Conservation (phyloP, 2,113 vertebrate genomes). For the Sclerurus mexicanus region DNA sequence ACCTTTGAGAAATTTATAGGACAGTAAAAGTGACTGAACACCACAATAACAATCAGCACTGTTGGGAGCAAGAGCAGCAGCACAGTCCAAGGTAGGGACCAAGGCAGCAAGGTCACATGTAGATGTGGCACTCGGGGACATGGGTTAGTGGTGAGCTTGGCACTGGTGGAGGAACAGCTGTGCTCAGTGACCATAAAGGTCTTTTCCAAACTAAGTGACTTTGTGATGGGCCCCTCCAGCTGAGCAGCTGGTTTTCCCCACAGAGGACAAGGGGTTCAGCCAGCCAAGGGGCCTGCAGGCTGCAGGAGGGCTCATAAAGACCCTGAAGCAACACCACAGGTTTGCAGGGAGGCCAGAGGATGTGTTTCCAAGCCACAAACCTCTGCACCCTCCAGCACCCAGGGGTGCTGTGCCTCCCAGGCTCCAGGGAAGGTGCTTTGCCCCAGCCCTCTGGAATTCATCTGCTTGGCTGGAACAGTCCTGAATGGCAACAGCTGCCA, state of each 20-base stretch:
- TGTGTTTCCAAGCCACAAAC: accelerated
- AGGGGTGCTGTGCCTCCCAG: neutral
- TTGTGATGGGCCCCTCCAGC: neutral
- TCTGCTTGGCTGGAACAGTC: neutral
- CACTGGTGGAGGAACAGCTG: neutral
- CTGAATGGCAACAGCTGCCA: neutral
- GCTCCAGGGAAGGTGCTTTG: neutral
- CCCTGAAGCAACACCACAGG: neutral
- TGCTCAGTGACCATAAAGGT: neutral
- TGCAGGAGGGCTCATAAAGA: neutral
- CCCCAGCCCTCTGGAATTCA: too few species aligned
- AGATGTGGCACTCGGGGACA: neutral
- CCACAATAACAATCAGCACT: neutral
- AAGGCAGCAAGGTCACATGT: neutral
- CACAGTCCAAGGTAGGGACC: neutral
- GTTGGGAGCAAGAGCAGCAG: neutral
- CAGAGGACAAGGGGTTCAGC: too few species aligned
- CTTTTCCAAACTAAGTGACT: neutral
- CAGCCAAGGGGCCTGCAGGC: neutral
- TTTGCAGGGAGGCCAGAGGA: neutral
- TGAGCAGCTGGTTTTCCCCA: neutral
- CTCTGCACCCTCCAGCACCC: accelerated
- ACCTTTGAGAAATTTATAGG: neutral
- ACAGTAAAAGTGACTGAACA: neutral
- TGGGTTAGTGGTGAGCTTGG: neutral